Evolutionary conservation across 2,888 invertebrate species (phyloP), one percentile per base, ranked within the genome.

Genomic region (Rhagophthalmus giganteus): DNA sequence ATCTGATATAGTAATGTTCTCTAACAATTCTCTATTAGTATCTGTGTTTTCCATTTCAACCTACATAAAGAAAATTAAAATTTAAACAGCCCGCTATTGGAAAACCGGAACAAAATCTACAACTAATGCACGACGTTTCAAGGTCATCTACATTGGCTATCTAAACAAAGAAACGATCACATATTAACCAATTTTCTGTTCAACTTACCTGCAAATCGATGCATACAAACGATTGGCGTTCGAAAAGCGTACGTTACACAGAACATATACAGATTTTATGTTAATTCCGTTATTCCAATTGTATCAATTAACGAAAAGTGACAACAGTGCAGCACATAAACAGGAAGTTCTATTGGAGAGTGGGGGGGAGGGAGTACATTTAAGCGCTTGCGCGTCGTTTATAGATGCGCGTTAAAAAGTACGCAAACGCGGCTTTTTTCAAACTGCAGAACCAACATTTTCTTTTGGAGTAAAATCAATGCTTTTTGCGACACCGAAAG

Each of bases 261-360:
- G n/a, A 28, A 33, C 31, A 31, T 14, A 44, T 16, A 15, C 11
- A 20, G 46, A 57, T 54, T 58, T 55, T 59, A 38, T 51, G 34
- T 13, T 31, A 54, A 30, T 45, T 46, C 24, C 34, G 28, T 28
- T 11, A 40, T 32, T 20, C 15, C 28, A 45, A 40, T 40, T 45
- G 34, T 26, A 34, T 57, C 50, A 59, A 57, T 46, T 65, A 67
- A 66, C 66, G 72, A 75, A 68, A 75, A 73, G 70, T 75, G 75
- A 75, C 75, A 75, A 75, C 75, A 75, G 68, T 71, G 75, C 71
- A 61, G 67, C 54, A 59, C 45, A 14, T 40, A 49, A 54, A 49
- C 54, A 49, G 54, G 49, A 50, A 44, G 14, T 39, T n/a, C 12
- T 6, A 9, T 20, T 20, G 20, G 7, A n/a, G n/a, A n/a, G n/a